Evolutionary conservation across 2,113 vertebrate species (phyloP).

Genomic region (Aegotheles bennettii): DNA sequence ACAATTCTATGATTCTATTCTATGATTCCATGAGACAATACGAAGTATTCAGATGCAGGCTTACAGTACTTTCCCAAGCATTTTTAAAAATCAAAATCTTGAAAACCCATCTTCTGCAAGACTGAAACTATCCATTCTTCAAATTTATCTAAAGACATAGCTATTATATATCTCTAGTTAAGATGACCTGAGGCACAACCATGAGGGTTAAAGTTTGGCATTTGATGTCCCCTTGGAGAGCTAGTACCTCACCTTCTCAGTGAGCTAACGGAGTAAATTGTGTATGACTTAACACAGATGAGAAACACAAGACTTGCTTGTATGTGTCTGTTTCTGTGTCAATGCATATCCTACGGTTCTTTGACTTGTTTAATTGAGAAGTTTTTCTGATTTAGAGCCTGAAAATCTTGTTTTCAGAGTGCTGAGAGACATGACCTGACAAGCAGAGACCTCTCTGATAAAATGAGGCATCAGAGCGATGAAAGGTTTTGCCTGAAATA

Average conservation of each 20-base stretch:
- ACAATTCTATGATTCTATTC: too few relatives aligned
- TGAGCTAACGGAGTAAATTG: background rate
- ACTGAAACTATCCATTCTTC: background rate
- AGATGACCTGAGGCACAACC: background rate
- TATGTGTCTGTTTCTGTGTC: background rate
- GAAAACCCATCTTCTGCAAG: background rate
- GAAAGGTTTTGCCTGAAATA: background rate
- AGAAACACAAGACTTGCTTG: background rate
- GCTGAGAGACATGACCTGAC: background rate
- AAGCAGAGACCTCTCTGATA: background rate
- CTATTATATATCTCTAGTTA: background rate
- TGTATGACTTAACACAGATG: background rate
- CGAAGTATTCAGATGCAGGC: background rate
- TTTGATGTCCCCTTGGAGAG: background rate
- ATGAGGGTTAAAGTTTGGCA: background rate
- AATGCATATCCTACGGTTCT: background rate
- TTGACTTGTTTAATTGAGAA: background rate
- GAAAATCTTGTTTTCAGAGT: background rate
- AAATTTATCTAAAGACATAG: background rate
- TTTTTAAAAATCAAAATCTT: background rate
- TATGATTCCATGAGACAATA: background rate
- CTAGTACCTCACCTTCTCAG: background rate
- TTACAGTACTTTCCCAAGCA: background rate
- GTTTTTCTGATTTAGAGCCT: background rate
- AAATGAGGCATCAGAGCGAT: rapidly evolving